Conservation (phyloP, 1,140 invertebrate species). For the Zeugodacus cucurbitae region DNA sequence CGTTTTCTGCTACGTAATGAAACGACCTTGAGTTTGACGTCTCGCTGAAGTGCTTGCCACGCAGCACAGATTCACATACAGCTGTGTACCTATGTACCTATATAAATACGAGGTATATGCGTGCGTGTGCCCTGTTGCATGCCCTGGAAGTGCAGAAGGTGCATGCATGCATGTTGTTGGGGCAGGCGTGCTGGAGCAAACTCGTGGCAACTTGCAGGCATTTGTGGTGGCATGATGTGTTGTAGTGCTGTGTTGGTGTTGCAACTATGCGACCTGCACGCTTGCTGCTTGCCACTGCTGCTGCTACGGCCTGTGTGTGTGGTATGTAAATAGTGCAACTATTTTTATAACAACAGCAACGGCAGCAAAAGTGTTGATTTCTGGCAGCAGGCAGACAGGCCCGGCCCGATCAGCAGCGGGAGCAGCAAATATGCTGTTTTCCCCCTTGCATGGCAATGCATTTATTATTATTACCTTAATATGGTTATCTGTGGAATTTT, state of each 20-base stretch:
- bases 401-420: not conserved
- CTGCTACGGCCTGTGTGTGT: slow-evolving; percentile 6
- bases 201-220: slow-evolving; percentile 9
- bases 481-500: slow-evolving; percentile 36
- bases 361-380: slow-evolving; percentile 33
- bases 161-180: not conserved
- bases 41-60: not conserved
- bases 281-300: not conserved
- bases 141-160: not conserved
- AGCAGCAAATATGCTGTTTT: not conserved
- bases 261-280: not conserved
- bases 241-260: not conserved
- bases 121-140: not conserved
- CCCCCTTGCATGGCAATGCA: slow-evolving; percentile 2
- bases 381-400: not conserved
- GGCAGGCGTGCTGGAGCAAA: not conserved
- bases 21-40: slow-evolving; percentile 40
- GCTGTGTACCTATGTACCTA: not conserved
- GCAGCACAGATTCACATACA: not conserved
- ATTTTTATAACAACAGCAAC: slow-evolving; percentile 7
- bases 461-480: slow-evolving; percentile 37
- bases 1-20: slow-evolving; percentile 22
- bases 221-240: not conserved
- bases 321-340: slow-evolving; percentile 35
- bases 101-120: not conserved